Conservation (phyloP, 2,797 vertebrate species). For the Peromyscus melanophrys region DNA sequence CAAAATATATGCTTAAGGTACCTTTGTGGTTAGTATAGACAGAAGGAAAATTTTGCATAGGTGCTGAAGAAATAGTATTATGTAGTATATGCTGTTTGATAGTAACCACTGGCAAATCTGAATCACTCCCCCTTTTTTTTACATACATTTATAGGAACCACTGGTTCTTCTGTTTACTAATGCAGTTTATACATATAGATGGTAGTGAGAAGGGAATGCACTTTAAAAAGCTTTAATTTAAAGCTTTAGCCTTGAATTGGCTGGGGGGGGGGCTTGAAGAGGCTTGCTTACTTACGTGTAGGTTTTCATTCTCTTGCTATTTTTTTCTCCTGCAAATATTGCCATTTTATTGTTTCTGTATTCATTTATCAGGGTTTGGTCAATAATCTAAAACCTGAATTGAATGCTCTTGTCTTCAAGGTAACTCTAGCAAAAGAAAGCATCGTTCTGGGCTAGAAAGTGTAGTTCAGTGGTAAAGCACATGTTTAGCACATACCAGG, state of each 20-base stretch:
- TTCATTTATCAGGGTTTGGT: constrained; percentile 46
- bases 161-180: constrained; percentile 52
- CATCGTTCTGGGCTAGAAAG: background rate
- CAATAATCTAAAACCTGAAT: constrained; percentile 41
- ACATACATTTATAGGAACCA: constrained; percentile 57
- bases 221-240: constrained; percentile 65
- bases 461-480: background rate
- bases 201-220: constrained; percentile 10
- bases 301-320: constrained; percentile 8
- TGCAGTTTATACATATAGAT: constrained; percentile 60
- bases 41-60: constrained; percentile 63
- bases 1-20: background rate
- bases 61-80: background rate
- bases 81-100: background rate
- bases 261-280: constrained; percentile 48
- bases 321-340: constrained; percentile 41
- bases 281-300: constrained; percentile 36
- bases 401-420: constrained; percentile 6
- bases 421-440: constrained; percentile 54
- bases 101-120: constrained; percentile 35
- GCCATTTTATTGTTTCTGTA: constrained; percentile 36
- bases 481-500: background rate
- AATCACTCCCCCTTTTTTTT: constrained; percentile 11
- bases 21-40: constrained; percentile 26
- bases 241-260: constrained; percentile 20